phyloP scores from a whole-genome alignment of 2,113 vertebrate species.

The Anarrhichthys ocellatus region DNA sequence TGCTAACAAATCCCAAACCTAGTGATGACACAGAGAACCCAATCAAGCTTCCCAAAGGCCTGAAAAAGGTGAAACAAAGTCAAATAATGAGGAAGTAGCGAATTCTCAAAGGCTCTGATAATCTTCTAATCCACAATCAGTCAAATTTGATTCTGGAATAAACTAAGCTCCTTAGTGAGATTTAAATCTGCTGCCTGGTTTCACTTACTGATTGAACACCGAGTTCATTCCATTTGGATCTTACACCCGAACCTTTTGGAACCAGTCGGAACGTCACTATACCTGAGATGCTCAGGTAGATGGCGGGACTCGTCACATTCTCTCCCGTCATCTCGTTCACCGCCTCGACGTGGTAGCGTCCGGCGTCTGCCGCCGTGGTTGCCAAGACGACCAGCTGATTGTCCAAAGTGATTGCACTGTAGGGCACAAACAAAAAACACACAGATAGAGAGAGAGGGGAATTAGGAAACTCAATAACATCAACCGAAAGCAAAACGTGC shows the following conservation, averaged over 20 bases:
- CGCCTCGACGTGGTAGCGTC: conserved; percentile 89
- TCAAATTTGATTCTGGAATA: not conserved
- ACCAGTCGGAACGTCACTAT: not conserved
- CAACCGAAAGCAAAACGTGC: conserved; percentile 14
- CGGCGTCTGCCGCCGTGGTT: conserved; percentile 78
- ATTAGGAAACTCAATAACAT: conserved; percentile 25
- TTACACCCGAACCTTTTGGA: not conserved
- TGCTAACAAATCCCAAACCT: not conserved
- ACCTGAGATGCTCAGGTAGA: conserved; percentile 87
- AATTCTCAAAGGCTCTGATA: not conserved
- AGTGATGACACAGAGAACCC: not conserved
- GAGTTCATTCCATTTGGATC: not conserved
- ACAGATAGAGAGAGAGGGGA: conserved; percentile 11
- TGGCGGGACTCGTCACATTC: conserved; percentile 87
- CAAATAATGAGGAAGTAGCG: conserved; percentile 2
- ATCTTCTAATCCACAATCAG: conserved; percentile 8
- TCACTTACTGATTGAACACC: not conserved
- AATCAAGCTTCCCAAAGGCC: not conserved
- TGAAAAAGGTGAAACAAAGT: conserved; percentile 16
- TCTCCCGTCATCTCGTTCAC: conserved; percentile 93
- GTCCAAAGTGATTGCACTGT: conserved; percentile 90
- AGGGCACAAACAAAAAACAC: conserved; percentile 56
- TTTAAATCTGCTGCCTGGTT: not conserved
- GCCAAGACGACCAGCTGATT: conserved; percentile 93
- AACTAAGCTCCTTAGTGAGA: not conserved